phyloP scores from a whole-genome alignment of 2,888 invertebrate species.

The Epistrophella euchroma region DNA sequence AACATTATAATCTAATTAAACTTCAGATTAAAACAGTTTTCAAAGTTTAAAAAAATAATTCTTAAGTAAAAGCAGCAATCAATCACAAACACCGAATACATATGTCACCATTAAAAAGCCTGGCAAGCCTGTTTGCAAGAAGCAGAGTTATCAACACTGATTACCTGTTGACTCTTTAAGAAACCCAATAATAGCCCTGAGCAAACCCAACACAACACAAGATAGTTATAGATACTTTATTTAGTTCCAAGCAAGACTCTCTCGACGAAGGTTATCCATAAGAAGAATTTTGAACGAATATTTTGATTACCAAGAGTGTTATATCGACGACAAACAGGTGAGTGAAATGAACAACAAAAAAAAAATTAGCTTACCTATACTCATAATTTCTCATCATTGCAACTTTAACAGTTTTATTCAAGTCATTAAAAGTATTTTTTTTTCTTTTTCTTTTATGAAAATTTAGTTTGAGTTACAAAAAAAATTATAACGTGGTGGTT shows the following conservation, averaged over 20 bases:
- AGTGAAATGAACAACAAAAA: slow-evolving; percentile 36
- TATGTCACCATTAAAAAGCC: not conserved
- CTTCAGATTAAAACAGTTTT: too few relatives aligned
- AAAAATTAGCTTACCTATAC: slow-evolving; percentile 11
- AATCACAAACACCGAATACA: too few relatives aligned
- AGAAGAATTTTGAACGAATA: slow-evolving; percentile 14
- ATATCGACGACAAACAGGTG: slow-evolving; percentile 54
- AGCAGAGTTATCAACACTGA: slow-evolving; percentile 28
- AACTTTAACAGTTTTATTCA: slow-evolving; percentile 11
- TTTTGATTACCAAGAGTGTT: slow-evolving; percentile 15
- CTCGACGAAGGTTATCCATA: slow-evolving; percentile 82
- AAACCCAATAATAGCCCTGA: slow-evolving; percentile 50
- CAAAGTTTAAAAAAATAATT: too few relatives aligned
- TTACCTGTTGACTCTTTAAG: slow-evolving; percentile 47
- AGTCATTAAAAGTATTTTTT: slow-evolving; percentile 24
- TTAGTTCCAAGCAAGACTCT: slow-evolving; percentile 80
- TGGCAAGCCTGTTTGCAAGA: not conserved
- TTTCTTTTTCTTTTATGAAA: not conserved
- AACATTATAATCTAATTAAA: not conserved
- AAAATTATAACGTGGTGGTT: too few relatives aligned
- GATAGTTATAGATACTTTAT: slow-evolving; percentile 29
- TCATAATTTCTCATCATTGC: slow-evolving; percentile 5
- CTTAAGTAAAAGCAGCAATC: too few relatives aligned
- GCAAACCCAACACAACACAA: slow-evolving; percentile 46
- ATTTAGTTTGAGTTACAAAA: too few relatives aligned